Conservation (phyloP, 2,888 invertebrate genomes). For the Catonia carolina region DNA sequence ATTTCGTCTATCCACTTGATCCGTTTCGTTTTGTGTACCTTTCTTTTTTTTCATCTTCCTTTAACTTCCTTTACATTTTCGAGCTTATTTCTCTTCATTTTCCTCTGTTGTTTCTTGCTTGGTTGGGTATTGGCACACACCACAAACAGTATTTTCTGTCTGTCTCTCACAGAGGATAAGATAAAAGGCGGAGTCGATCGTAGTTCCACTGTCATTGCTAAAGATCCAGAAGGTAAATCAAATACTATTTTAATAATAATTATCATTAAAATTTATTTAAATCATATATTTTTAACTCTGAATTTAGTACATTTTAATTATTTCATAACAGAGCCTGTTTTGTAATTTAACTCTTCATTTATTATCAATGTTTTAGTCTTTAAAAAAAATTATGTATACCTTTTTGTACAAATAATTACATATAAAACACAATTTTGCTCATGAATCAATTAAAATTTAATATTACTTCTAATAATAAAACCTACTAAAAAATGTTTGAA, state of each 20-base stretch:
- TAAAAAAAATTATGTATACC: too few relatives aligned
- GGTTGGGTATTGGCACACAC: conserved; percentile 17
- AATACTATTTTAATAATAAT: background rate
- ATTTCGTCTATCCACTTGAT: background rate
- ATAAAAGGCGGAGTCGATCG: conserved; percentile 82
- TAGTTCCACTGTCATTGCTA: conserved; percentile 89
- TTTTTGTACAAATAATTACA: too few relatives aligned
- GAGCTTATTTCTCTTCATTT: conserved; percentile 18
- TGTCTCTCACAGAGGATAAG: conserved; percentile 65
- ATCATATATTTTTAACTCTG: too few relatives aligned
- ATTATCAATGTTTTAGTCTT: too few relatives aligned
- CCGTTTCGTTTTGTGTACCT: background rate
- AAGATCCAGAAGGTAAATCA: conserved; percentile 77
- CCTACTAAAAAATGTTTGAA: too few relatives aligned
- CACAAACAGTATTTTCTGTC: conserved; percentile 30
- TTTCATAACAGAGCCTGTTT: too few relatives aligned
- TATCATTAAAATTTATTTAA: too few relatives aligned
- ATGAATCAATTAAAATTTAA: too few relatives aligned
- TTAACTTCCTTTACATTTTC: conserved; percentile 9
- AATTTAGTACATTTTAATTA: too few relatives aligned
- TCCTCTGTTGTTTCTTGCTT: conserved; percentile 18
- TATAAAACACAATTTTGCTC: too few relatives aligned
- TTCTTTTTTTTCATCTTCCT: background rate
- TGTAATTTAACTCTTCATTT: too few relatives aligned
- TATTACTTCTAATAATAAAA: too few relatives aligned